Conservation (phyloP, 2,113 vertebrate species). For the Chrysochloris asiatica region DNA sequence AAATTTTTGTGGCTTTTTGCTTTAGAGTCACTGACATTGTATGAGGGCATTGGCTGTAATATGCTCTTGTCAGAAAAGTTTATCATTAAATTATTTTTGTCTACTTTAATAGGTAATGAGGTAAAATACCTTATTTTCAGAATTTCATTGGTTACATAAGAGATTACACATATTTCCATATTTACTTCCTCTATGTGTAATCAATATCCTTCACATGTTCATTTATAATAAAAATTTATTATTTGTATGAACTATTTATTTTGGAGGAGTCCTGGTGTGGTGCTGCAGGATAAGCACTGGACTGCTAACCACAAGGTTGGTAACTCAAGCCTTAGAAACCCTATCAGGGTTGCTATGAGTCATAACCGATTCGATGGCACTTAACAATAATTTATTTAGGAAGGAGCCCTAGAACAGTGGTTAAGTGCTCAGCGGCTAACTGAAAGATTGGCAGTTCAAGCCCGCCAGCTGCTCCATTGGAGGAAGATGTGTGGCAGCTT, state of each 20-base stretch:
- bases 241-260: not conserved
- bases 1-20: not conserved
- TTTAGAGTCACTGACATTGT: not conserved
- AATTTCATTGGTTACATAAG: not conserved
- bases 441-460: not conserved
- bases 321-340: no score
- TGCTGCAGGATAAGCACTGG: no score
- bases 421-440: not conserved
- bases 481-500: not conserved
- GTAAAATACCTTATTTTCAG: not conserved
- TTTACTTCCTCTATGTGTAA: not conserved
- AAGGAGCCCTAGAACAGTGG: not conserved
- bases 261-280: no score
- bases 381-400: no score
- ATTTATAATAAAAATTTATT: not conserved
- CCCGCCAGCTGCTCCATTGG: not conserved
- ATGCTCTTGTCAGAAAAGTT: not conserved
- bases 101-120: not conserved
- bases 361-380: no score
- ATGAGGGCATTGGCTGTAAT: no score
- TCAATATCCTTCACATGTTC: not conserved
- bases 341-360: no score
- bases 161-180: not conserved
- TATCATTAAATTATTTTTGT: not conserved
- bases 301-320: no score